phyloP scores from a whole-genome alignment of 1,140 invertebrate genomes.

The Drosophila murphyi region DNA sequence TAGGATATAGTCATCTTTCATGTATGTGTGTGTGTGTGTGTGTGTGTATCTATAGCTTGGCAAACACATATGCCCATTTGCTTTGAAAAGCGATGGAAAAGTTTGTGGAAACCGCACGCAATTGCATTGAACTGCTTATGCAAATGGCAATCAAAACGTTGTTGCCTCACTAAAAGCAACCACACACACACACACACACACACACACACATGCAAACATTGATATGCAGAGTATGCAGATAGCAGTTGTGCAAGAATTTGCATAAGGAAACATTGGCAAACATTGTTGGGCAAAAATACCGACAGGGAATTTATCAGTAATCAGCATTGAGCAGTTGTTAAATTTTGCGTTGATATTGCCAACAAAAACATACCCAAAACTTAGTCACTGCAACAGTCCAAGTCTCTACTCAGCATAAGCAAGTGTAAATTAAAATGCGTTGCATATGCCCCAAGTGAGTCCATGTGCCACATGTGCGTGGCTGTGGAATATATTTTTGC shows the following conservation, averaged over 20 bases:
- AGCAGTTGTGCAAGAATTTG: constrained; percentile 38
- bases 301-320: constrained; percentile 53
- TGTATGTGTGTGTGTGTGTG: neutral
- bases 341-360: constrained; percentile 57
- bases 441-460: too few species aligned
- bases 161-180: constrained; percentile 33
- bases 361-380: constrained; percentile 34
- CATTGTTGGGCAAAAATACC: constrained; percentile 32
- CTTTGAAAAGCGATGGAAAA: constrained; percentile 8
- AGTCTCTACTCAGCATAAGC: too few species aligned
- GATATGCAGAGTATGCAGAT: constrained; percentile 40
- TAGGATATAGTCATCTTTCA: constrained; percentile 18
- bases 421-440: neutral
- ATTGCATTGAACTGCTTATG: constrained; percentile 81
- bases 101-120: constrained; percentile 42
- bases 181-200: constrained; percentile 13
- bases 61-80: constrained; percentile 49
- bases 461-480: too few species aligned
- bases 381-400: neutral
- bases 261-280: constrained; percentile 46
- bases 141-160: constrained; percentile 80
- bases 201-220: constrained; percentile 16
- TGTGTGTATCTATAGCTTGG: constrained; percentile 14
- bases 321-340: constrained; percentile 79
- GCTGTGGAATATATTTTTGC: too few species aligned